Evolutionary conservation across 2,113 vertebrate genomes (phyloP).

Genomic region (Odocoileus hemionus): DNA sequence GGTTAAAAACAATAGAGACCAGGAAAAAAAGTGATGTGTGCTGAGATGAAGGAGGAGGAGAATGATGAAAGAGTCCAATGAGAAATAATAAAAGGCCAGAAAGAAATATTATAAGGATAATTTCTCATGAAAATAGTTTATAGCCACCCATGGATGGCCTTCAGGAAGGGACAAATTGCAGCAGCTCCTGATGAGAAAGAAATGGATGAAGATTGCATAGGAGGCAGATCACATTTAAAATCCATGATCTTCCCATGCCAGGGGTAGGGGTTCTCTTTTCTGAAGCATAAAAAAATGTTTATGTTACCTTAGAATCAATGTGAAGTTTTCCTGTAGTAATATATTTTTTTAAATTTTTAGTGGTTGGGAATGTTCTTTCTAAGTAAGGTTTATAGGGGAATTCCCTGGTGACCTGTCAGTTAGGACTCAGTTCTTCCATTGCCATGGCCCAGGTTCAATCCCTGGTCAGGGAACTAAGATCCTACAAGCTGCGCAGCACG

Average conservation of each 20-base stretch:
- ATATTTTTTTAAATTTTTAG: not conserved
- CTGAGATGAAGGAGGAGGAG: not conserved
- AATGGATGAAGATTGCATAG: not conserved
- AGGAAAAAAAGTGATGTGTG: not conserved
- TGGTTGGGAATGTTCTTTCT: not conserved
- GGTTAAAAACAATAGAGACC: not conserved
- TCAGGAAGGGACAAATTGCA: not conserved
- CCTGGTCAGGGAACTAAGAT: not conserved
- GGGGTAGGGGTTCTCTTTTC: not conserved
- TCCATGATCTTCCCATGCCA: not conserved
- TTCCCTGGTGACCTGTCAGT: not conserved
- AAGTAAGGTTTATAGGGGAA: not conserved
- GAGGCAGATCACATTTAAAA: not conserved
- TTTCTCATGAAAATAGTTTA: not conserved
- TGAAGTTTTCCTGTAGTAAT: not conserved
- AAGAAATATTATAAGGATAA: not conserved
- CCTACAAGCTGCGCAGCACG: not conserved
- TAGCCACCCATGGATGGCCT: not conserved
- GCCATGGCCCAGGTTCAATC: not conserved
- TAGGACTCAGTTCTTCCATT: not conserved
- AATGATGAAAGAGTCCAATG: not conserved
- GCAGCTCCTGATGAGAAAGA: not conserved
- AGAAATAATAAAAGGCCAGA: not conserved
- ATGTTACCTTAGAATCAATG: not conserved
- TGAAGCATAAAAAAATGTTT: not conserved